Evolutionary conservation across 2,113 vertebrate genomes (phyloP).

Genomic region (Pagrus major): DNA sequence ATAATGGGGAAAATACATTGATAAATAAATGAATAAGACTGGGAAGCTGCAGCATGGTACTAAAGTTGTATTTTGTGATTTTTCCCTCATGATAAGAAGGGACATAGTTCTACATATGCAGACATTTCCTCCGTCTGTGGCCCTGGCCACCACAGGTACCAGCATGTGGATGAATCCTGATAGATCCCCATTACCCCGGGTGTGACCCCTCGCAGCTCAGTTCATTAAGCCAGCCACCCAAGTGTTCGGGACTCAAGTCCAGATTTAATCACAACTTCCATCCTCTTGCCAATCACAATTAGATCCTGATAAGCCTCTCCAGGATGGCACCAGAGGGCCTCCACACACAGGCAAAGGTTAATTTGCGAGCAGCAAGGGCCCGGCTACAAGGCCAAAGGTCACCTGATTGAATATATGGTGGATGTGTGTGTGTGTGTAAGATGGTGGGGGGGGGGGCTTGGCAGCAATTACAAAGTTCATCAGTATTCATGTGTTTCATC

Average conservation of each 20-base stretch:
- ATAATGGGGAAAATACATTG: not conserved
- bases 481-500: conserved; percentile 79
- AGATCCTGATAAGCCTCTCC: conserved; percentile 75
- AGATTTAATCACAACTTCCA: conserved; percentile 83
- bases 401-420: conserved; percentile 76
- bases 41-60: not conserved
- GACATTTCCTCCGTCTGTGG: conserved; percentile 27
- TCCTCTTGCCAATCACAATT: conserved; percentile 84
- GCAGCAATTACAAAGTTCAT: conserved; percentile 78
- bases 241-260: conserved; percentile 73
- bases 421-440: conserved; percentile 45
- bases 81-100: not conserved
- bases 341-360: conserved; percentile 78
- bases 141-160: conserved; percentile 32
- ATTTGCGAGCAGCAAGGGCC: conserved; percentile 77
- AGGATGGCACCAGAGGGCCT: conserved; percentile 68
- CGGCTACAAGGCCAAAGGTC: conserved; percentile 68
- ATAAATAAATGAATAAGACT: not conserved
- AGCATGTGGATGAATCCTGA: conserved; percentile 69
- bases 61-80: not conserved
- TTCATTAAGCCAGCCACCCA: conserved; percentile 82
- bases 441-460: conserved; percentile 34
- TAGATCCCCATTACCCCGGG: conserved; percentile 80
- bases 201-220: conserved; percentile 77
- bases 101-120: too few relatives aligned